Evolutionary conservation across 2,797 vertebrate genomes (phyloP), one percentile per base, ranked within the genome.

Genomic region (Acanthurus tractus): DNA sequence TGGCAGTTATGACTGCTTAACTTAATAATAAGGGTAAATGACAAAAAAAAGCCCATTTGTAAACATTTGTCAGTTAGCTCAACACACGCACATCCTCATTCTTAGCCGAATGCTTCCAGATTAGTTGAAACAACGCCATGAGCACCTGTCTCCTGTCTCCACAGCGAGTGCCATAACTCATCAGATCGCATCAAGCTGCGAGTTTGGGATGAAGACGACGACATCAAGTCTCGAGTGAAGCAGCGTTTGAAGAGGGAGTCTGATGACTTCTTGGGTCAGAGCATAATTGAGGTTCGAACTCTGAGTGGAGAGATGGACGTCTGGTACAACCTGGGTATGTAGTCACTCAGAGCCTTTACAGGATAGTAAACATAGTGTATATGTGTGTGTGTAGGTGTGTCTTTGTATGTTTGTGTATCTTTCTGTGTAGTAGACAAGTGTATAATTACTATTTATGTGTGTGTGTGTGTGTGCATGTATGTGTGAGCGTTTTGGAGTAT

Each of bases 271-370:
- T 90, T 99, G 86, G 98, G 98, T 46, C 98, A 99, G 93, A 99
- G 97, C 70, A 99, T 99, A 90, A 98, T 99, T 8, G 98, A 99
- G 91, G 98, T 99, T 68, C 97, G 98, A 34, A 99, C 97, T 0
- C 94, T 99, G 82, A 99, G 97, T 0, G 98, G 98, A 34, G 98
- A 99, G 89, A 99, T 99, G 98, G 98, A 99, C 49, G 97, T 99
- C 80, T 99, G 98, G 98, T 99, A 99, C 90, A 99, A 98, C 90
- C 94, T 99, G 40, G 98, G 98, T 99, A 83, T 82, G 97, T 74
- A 17, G 6, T 8, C 65, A 0, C 38, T 29, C 45, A 13, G 3
- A 23, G 11, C 29, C 15, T 13, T 0, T 2, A 14, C 5, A 56
- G 8, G 1, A 8, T 40, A 36, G 2, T 10, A 54, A 12, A 29